A percentile compares a stretch with the other conserved stretches of the same genome.
These are phyloP conservation scores for Anarhynchus alexandrinus DNA, from an alignment of 2,113 vertebrate species.

Conservation along the genomic window DNA sequence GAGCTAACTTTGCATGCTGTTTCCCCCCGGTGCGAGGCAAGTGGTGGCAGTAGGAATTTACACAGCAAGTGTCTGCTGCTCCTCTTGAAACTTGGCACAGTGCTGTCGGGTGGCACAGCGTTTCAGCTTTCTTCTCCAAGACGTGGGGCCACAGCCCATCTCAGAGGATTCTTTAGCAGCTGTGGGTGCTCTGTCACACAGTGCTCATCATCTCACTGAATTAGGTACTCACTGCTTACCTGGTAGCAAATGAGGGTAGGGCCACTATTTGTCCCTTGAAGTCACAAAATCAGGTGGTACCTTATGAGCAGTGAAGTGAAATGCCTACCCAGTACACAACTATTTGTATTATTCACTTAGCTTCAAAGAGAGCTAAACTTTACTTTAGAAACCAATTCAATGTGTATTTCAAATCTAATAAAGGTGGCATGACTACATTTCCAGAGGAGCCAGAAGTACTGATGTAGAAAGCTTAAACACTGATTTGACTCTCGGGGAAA, in stretches of 20 bases:
- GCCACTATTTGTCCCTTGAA: background rate
- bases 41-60: background rate
- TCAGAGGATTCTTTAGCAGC: background rate
- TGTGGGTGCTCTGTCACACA: background rate
- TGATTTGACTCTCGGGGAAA: background rate
- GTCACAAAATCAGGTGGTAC: background rate
- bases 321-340: background rate
- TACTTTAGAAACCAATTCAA: background rate
- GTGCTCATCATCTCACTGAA: background rate
- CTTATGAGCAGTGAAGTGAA: background rate
- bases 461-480: background rate
- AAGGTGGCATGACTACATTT: background rate
- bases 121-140: background rate
- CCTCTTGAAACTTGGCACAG: background rate
- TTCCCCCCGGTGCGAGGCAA: background rate
- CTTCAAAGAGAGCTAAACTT: background rate
- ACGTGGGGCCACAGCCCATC: background rate
- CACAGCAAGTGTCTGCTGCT: background rate
- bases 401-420: background rate
- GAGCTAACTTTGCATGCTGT: background rate
- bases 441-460: background rate
- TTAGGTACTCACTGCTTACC: background rate
- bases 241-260: background rate
- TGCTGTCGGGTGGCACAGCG: accelerated
- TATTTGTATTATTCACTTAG: background rate